Evolutionary conservation across 2,888 invertebrate genomes (phyloP), one percentile per base, ranked within the genome.

Genomic region (Marasmarcha lunaedactyla): DNA sequence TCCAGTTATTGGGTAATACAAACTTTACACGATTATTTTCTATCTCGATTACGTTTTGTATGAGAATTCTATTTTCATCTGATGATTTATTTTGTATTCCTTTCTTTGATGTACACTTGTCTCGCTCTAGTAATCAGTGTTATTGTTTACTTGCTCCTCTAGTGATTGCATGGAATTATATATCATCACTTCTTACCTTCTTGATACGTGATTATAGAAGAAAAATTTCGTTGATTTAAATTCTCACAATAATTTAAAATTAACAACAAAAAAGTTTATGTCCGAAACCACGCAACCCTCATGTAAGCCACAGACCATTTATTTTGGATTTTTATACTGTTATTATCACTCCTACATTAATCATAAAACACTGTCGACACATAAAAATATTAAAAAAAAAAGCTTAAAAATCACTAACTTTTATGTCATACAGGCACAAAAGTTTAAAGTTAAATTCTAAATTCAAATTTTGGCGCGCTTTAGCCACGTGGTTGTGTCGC

Each of bases 11-110:
- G 67, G 66, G 71, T 63, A 78, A 74, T 79, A 72, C 71, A 79
- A 83, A 79, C 76, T 76, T 74, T 79, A 81, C 77, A 79, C 73
- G 74, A 81, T 76, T 76, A 77, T 73, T 71, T 20, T 20, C 71
- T 72, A 63, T 71, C 53, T 55, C 59, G 65, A 79, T 79, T 77
- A 78, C 69, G 57, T 64, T 76, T 71, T 68, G 73, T 81, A 79
- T 78, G 78, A 79, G 79, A 81, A 81, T 70, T 79, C 76, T 79
- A 81, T 79, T 79, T 77, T 77, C 73, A 76, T 63, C 68, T 59
- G 67, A 67, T 68, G 59, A 64, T 63, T 67, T 67, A 55, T 56
- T 46, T 42, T 63, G 56, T 51, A 35, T 71, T 65, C 49, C 61
- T 37, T 43, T 76, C 64, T 54, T 38, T 38, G 46, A 35, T 53